Evolutionary conservation across 2,797 vertebrate species (phyloP), one percentile per base, ranked within the genome.

Genomic region (Enteromius radiatus): DNA sequence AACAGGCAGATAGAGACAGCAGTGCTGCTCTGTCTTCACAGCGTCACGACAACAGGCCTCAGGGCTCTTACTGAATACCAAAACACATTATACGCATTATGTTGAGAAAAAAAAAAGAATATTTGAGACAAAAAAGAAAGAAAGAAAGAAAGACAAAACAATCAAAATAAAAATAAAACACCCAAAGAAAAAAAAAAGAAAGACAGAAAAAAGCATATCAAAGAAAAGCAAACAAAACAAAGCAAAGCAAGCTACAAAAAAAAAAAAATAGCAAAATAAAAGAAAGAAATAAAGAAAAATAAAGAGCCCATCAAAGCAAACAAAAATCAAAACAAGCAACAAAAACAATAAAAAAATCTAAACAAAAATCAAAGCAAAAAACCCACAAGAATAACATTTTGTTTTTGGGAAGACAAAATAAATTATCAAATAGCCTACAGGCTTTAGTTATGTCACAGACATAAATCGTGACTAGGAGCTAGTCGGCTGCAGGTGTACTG

Each of bases 1-100:
- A 81, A 73, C 41, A 73, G 54, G 28, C 68, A 52, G 43, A 15
- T 1, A 23, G 41, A 73, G 28, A 73, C n/a, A 19, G 68, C 26
- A 47, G 38, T 14, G 2, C 47, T 1, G 10, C 10, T 28, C 47
- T 54, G 64, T 41, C 28, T 65, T 26, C 31, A 52, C 0, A 5
- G 9, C 47, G 54, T 68, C 63, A 28, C 0, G 9, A 56, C 49
- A 79, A 59, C 54, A 76, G 21, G 21, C 26, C 17, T 31, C 56
- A 14, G 56, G 56, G 1, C 26, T 12, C 17, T 33, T 33, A 47
- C 36, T 33, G 78, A 59, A 59, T 41, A n/a, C 49, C 23, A 79
- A 56, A 5, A 67, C 3, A 1, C 28, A 23, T 67, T 10, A 36
- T 19, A 12, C 28, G 45, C 76, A 52, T 38, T 78, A 26, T 15